A percentile compares a stretch with the other conserved stretches of the same genome.
phyloP scores from a whole-genome alignment of 2,888 invertebrate genomes.

The Danaus chrysippus region DNA sequence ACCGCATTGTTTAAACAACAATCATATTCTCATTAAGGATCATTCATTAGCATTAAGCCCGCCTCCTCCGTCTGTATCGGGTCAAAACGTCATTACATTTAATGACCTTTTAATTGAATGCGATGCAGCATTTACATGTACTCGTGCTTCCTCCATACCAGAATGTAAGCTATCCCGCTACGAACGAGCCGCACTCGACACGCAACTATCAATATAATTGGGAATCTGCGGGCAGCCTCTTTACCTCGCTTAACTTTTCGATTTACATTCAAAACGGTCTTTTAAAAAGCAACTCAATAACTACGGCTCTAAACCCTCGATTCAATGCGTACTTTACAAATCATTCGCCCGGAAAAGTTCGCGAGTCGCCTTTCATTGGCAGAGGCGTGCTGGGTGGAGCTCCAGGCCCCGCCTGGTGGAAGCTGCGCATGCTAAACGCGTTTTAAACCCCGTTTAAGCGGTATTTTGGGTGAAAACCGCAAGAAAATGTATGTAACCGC shows the following conservation, averaged over 20 bases:
- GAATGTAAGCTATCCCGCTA: slow-evolving; percentile 25
- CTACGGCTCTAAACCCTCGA: slow-evolving; percentile 63
- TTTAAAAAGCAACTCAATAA: slow-evolving; percentile 76
- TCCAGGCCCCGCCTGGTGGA: slow-evolving; percentile 48
- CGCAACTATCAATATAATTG: slow-evolving; percentile 75
- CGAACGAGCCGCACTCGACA: slow-evolving; percentile 40
- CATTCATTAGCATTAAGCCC: neutral
- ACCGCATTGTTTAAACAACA: too few species aligned
- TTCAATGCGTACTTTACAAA: slow-evolving; percentile 64
- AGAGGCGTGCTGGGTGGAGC: slow-evolving; percentile 45
- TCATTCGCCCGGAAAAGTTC: slow-evolving; percentile 63
- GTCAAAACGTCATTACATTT: neutral
- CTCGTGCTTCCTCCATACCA: slow-evolving; percentile 18
- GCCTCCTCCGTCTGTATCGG: neutral
- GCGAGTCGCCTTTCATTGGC: slow-evolving; percentile 50
- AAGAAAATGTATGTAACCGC: slow-evolving; percentile 74
- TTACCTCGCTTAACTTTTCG: slow-evolving; percentile 76
- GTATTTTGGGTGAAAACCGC: slow-evolving; percentile 77
- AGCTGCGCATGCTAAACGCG: slow-evolving; percentile 75
- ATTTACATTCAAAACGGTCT: slow-evolving; percentile 78
- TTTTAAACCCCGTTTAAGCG: slow-evolving; percentile 76
- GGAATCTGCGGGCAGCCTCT: slow-evolving; percentile 67
- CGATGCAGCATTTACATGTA: slow-evolving; percentile 17
- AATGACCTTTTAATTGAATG: slow-evolving; percentile 14
- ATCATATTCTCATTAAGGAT: too few species aligned